Percentiles rank a stretch among this genome's conserved stretches.
Conservation (phyloP, 2,113 vertebrate species). For the Dipodomys merriami region DNA sequence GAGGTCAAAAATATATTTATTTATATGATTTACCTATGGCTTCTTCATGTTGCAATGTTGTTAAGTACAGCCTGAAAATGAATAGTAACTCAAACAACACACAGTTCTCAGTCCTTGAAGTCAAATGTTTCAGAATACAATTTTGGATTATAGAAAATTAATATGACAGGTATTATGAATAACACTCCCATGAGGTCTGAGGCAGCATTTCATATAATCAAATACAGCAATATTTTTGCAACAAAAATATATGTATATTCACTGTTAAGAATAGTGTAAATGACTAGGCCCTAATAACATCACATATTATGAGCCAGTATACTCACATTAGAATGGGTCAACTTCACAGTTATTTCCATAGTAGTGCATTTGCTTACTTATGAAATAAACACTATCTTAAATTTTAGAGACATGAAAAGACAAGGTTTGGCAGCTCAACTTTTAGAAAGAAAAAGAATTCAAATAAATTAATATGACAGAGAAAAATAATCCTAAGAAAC, state of each 20-base stretch:
- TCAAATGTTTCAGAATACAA: not conserved
- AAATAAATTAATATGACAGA: not conserved
- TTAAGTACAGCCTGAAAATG: slow-evolving; percentile 34
- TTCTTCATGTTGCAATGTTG: slow-evolving; percentile 8
- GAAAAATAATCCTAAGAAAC: not conserved
- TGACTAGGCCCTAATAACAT: not conserved
- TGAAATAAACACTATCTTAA: slow-evolving; percentile 23
- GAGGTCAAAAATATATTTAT: slow-evolving; percentile 49
- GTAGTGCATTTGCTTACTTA: not conserved
- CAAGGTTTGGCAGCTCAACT: not conserved
- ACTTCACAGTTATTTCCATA: not conserved
- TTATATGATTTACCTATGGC: slow-evolving; percentile 43
- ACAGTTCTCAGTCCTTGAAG: not conserved
- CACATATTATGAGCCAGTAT: not conserved
- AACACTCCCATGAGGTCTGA: not conserved
- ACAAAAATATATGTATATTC: slow-evolving; percentile 1
- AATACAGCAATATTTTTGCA: slow-evolving; percentile 35
- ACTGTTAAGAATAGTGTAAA: no score
- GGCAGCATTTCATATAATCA: slow-evolving; percentile 25
- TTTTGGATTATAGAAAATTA: not conserved
- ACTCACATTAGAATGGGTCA: not conserved
- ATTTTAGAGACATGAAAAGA: not conserved
- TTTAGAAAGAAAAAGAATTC: slow-evolving; percentile 15
- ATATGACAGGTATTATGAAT: not conserved
- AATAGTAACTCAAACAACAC: slow-evolving; percentile 19